Evolutionary conservation across 2,113 vertebrate genomes (phyloP), one percentile per base, ranked within the genome.

Genomic region (Meleagris gallopavo): DNA sequence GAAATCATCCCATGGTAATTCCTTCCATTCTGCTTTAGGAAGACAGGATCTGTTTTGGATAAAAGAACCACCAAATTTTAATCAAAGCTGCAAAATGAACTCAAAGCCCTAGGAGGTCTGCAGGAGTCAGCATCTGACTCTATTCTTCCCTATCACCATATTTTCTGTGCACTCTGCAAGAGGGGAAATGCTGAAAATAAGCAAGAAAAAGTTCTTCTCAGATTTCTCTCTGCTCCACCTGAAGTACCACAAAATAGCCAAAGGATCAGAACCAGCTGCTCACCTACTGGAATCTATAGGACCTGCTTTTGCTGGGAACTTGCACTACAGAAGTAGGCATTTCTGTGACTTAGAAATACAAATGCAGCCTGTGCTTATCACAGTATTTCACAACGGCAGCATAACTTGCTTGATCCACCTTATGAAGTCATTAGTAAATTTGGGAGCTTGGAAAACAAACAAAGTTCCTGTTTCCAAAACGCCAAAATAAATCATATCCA

Each of bases 11-110:
- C 25, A 1, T 34, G 95, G 79, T 78, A 91, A 94, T 86, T 84
- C 83, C 72, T 94, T 96, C 93, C 90, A 88, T 73, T 88, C 80
- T 45, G 72, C 69, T 86, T 84, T 89, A 66, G 40, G 91, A 95
- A 77, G 73, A 69, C 24, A 58, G 65, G 79, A 91, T 75, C 83
- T 1, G 4, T 72, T 89, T 50, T 65, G 88, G 57, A 80, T 48
- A 80, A 86, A 89, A 93, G 76, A 96, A 48, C 21, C 27, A 93
- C 18, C 41, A 75, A 88, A 92, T 22, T 89, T 91, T 13, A 83
- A 73, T 66, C 32, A 69, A 81, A 93, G 69, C 43, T 88, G 65
- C 46, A 78, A 54, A 86, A 86, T 12, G 43, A 95, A 93, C 78
- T 52, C n/a, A 43, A 76, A 86, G 60, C n/a, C 85, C 34, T 87